Conservation (phyloP, 2,888 invertebrate species). For the Thecophora atra region DNA sequence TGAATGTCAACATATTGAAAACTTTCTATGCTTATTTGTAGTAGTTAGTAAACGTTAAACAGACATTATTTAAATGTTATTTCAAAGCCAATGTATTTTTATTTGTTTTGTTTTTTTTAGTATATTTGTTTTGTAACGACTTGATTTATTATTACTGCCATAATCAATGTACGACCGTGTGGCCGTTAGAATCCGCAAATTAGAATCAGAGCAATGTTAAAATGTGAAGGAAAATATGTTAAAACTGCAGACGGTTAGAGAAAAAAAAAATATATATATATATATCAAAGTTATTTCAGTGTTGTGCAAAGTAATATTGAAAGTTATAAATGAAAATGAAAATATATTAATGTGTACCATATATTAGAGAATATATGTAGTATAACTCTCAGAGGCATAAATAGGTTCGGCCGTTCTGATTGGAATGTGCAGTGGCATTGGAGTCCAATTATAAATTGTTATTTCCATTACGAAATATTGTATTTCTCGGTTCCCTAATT, state of each 20-base stretch:
- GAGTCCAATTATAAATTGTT: background rate
- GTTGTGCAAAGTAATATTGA: conserved; percentile 37
- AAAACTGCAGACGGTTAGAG: background rate
- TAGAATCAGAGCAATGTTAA: conserved; percentile 26
- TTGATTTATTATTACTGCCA: conserved; percentile 15
- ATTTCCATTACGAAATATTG: background rate
- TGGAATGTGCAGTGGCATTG: background rate
- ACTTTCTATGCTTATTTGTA: conserved; percentile 12
- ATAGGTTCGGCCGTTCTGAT: background rate
- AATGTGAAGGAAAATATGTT: conserved; percentile 5
- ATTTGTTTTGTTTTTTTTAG: conserved; percentile 1
- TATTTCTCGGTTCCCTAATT: background rate
- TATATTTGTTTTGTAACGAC: conserved; percentile 13
- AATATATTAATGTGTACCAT: conserved; percentile 19
- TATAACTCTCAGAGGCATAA: conserved; percentile 3
- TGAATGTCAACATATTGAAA: conserved; percentile 23
- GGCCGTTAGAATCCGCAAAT: background rate
- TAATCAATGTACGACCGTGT: conserved; percentile 16
- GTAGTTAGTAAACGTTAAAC: conserved; percentile 20
- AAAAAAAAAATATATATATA: conserved; percentile 29
- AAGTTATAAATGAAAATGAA: conserved; percentile 32
- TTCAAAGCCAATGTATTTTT: background rate
- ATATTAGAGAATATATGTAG: conserved; percentile 6
- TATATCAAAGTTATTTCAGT: conserved; percentile 36
- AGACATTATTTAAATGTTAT: background rate